Evolutionary conservation across 1,140 invertebrate species (phyloP), one percentile per base, ranked within the genome.

Genomic region (Phymastichus coffea): DNA sequence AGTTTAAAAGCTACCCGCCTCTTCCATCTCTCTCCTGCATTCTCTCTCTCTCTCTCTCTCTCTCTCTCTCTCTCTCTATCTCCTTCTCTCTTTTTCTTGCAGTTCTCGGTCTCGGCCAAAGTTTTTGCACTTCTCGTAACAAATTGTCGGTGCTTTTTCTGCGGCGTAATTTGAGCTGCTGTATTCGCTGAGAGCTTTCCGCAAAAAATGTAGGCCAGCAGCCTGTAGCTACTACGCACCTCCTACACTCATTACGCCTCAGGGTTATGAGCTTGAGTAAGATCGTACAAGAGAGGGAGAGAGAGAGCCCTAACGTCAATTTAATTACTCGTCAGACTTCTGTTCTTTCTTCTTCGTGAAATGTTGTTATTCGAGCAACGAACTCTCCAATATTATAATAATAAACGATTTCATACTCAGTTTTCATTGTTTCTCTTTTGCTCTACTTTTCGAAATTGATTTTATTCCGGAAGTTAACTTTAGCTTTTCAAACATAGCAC

Each of bases 121-220:
- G 41, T 55, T 55, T 55, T 55, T 55, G 53, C 41, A 23, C 19
- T 44, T 23, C n/a, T 19, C 30, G 48, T 55, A 55, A 55, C 53
- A 30, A 55, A 55, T 55, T 28, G 53, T 33, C 22, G 41, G 17
- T 38, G 53, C 53, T 33, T 55, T 55, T 55, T 55, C 53, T 43
- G 40, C 41, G 41, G 33, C 28, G 40, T 41, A 41, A 41, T 41
- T 41, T 19, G 33, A 23, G 20, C 28, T 33, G 28, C 28, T 33
- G 28, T n/a, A n/a, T n/a, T n/a, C n/a, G n/a, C n/a, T n/a, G n/a
- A n/a, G n/a, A n/a, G n/a, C n/a, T n/a, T n/a, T n/a, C n/a, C n/a
- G n/a, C n/a, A n/a, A n/a, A n/a, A n/a, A n/a, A n/a, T n/a, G n/a
- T n/a, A n/a, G n/a, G 22, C 43, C 12, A 19, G n/a, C 26, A 33